Evolutionary conservation across 2,797 vertebrate species (phyloP), one percentile per base, ranked within the genome.

Genomic region (Luscinia luscinia): DNA sequence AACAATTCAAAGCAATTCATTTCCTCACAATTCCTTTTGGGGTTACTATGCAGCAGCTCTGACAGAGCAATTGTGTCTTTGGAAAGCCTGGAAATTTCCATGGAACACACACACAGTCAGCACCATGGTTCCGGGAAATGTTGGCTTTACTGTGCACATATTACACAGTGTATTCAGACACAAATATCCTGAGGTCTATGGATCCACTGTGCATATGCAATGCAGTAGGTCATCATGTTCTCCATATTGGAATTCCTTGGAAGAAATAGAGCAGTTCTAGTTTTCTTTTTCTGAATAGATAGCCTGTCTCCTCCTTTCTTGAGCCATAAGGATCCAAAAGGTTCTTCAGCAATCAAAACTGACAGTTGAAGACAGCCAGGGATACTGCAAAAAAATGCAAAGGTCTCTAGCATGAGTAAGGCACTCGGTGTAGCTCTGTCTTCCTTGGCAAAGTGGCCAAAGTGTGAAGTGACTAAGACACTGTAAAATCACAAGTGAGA

Each of bases 171-270:
- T 55, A 20, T 34, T 74, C n/a, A 52, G 38, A 70, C 16, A 34
- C 17, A 49, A 12, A 7, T 41, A 9, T 59, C n/a, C 63, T 66
- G 24, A 83, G 72, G 32, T 38, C 18, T 84, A 73, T 76, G 48
- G 15, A 40, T 75, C 59, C 83, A 32, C 55, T 62, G 48, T 2
- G 2, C 6, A 12, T 76, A 24, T 26, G 36, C 48, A 85, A 43
- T 0, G 0, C 30, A 55, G 52, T 7, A 73, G 6, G 17, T 59
- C 52, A 26, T 70, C 8, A 5, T 26, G 8, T 59, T 87, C 72
- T 67, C 64, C 28, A 10, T 41, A 21, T 12, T 49, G 28, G 28
- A 85, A 21, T 38, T 48, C 27, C 40, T 73, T 55, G 22, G 59
- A 75, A 77, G 22, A 82, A 82, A 51, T 21, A 59, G 6, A 76